Conservation (phyloP, 1,140 invertebrate species). For the Archegozetes longisetosus region DNA sequence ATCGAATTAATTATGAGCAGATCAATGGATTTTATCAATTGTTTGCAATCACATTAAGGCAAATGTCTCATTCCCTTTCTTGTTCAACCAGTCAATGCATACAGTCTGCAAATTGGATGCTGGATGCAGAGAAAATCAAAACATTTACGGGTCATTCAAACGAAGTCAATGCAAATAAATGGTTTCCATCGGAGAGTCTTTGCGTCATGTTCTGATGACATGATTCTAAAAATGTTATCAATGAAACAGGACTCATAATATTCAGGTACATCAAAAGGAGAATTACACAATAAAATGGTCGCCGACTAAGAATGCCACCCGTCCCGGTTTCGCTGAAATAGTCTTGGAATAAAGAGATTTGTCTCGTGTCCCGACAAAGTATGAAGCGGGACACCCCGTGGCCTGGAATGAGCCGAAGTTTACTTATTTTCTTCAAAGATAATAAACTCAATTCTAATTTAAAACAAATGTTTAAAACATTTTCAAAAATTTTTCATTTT, state of each 20-base stretch:
- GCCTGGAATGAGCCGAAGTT: conserved; percentile 63
- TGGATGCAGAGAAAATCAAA: conserved; percentile 83
- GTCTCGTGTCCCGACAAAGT: conserved; percentile 92
- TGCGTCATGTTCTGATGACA: conserved; percentile 97
- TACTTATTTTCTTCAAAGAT: conserved; percentile 87
- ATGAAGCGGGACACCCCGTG: conserved; percentile 71
- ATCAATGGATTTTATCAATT: background rate
- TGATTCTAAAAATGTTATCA: conserved; percentile 66
- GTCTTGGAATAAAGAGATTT: too few relatives aligned
- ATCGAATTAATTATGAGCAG: too few relatives aligned
- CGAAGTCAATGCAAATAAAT: conserved; percentile 99
- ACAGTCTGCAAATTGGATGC: conserved; percentile 92
- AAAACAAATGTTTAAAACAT: too few relatives aligned
- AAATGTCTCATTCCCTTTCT: conserved; percentile 89
- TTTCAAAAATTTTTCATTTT: too few relatives aligned
- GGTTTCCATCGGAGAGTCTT: conserved; percentile 94
- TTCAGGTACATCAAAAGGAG: conserved; percentile 95
- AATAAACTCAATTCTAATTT: too few relatives aligned
- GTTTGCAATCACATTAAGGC: conserved; percentile 32
- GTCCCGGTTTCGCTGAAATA: too few relatives aligned
- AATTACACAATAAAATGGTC: conserved; percentile 99
- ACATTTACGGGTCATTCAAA: conserved; percentile 97
- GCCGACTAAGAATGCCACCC: too few relatives aligned
- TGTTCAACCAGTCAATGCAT: conserved; percentile 99
- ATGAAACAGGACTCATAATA: conserved; percentile 92